Evolutionary conservation across 1,140 invertebrate genomes (phyloP).

Genomic region (Dryas iulia): DNA sequence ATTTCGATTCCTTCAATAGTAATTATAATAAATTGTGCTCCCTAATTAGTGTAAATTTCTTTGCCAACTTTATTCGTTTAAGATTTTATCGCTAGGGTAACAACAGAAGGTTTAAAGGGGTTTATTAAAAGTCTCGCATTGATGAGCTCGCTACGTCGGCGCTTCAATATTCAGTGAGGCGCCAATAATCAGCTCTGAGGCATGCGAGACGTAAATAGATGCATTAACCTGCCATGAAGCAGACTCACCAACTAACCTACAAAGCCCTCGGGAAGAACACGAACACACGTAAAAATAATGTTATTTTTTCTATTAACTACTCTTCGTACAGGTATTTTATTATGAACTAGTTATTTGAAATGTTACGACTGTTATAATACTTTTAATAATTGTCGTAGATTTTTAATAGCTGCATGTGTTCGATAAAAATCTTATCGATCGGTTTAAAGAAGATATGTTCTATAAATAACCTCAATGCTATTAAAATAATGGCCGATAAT

Average conservation of each 20-base stretch:
- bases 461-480: conserved; percentile 13
- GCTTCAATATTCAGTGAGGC: conserved; percentile 67
- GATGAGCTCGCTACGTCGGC: conserved; percentile 55
- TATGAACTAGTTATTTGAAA: conserved; percentile 17
- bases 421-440: conserved; percentile 18
- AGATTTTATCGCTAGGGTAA: conserved; percentile 38
- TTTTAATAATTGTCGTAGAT: conserved; percentile 21
- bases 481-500: neutral
- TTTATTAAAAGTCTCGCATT: conserved; percentile 48
- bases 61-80: conserved; percentile 19
- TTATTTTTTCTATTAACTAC: conserved; percentile 28
- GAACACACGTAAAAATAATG: conserved; percentile 51
- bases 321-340: conserved; percentile 19
- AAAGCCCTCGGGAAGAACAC: conserved; percentile 51
- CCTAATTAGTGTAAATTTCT: conserved; percentile 35
- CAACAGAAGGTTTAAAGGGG: conserved; percentile 38
- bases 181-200: conserved; percentile 59
- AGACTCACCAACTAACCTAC: conserved; percentile 68
- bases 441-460: neutral
- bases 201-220: conserved; percentile 57
- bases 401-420: conserved; percentile 14
- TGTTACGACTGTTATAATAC: conserved; percentile 19
- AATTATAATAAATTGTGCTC: conserved; percentile 39
- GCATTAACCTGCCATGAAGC: conserved; percentile 47
- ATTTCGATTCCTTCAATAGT: conserved; percentile 16